These are phyloP conservation scores for Hesperia comma DNA, from an alignment of 2,888 invertebrate genomes.

Conservation along the genomic window DNA sequence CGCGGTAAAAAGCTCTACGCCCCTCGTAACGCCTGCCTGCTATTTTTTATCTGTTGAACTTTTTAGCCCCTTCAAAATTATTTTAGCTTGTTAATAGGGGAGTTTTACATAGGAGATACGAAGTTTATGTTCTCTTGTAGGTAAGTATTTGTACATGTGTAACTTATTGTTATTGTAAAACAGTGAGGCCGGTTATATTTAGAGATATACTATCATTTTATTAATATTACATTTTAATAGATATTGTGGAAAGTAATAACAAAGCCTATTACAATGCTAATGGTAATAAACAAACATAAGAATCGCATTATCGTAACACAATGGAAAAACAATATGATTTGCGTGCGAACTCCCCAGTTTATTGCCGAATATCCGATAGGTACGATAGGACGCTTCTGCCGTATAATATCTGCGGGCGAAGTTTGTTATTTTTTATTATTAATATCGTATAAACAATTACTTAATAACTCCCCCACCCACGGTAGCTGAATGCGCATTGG, in stretches of 20 bases:
- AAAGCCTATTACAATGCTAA: slow-evolving; percentile 36
- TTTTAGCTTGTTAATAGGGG: slow-evolving; percentile 25
- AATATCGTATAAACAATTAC: slow-evolving; percentile 82
- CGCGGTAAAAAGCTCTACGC: slow-evolving; percentile 72
- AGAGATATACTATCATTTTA: not conserved
- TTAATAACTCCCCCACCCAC: slow-evolving; percentile 80
- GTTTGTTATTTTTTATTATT: slow-evolving; percentile 78
- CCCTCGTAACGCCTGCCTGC: slow-evolving; percentile 60
- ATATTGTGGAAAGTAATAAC: slow-evolving; percentile 13
- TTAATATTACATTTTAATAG: not conserved
- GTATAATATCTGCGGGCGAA: slow-evolving; percentile 65
- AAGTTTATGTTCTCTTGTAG: not conserved
- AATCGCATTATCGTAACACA: slow-evolving; percentile 64
- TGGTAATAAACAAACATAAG: slow-evolving; percentile 63
- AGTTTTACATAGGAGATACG: not conserved
- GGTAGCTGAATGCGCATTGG: slow-evolving; percentile 75
- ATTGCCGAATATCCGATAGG: slow-evolving; percentile 63
- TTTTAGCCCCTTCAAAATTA: slow-evolving; percentile 47
- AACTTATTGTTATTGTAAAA: no score
- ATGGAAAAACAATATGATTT: slow-evolving; percentile 72
- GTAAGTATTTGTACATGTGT: not conserved
- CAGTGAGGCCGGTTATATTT: not conserved
- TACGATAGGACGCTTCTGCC: slow-evolving; percentile 54
- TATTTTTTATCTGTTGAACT: slow-evolving; percentile 54
- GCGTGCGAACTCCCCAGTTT: slow-evolving; percentile 62